Evolutionary conservation across 2,113 vertebrate genomes (phyloP).

Genomic region (Pterophyllum scalare): DNA sequence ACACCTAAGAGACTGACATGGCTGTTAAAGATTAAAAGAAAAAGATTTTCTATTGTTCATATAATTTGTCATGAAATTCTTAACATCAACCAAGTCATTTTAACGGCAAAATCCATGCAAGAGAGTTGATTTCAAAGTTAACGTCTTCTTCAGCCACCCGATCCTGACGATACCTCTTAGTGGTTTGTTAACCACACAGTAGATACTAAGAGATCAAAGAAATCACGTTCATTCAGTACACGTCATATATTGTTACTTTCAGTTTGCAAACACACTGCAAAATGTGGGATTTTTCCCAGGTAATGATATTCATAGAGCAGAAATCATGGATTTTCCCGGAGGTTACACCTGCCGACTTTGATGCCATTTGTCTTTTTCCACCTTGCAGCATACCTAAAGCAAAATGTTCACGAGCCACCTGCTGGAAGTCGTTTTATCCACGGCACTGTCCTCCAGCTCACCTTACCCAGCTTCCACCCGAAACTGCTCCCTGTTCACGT

Average conservation of each 20-base stretch:
- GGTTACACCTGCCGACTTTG: neutral
- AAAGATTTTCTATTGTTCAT: neutral
- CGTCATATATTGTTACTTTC: neutral
- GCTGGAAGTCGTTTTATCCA: conserved; percentile 5
- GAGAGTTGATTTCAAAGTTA: neutral
- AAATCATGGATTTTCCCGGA: neutral
- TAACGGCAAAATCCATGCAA: neutral
- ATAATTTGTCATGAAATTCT: neutral
- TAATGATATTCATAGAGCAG: neutral
- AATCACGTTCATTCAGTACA: neutral
- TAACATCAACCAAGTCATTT: too few species aligned
- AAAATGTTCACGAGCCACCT: conserved; percentile 7
- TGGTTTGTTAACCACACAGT: neutral
- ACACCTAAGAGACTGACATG: neutral
- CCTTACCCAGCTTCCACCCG: neutral
- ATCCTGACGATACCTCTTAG: rapidly evolving
- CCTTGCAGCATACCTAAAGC: neutral
- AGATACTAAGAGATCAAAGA: neutral
- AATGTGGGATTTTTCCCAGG: neutral
- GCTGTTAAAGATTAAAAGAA: neutral
- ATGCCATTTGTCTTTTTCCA: neutral
- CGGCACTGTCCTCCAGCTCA: neutral
- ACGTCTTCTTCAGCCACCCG: neutral
- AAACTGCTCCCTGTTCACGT: neutral
- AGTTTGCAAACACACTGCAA: neutral